phyloP scores from a whole-genome alignment of 2,888 invertebrate genomes.

The Operophtera brumata region DNA sequence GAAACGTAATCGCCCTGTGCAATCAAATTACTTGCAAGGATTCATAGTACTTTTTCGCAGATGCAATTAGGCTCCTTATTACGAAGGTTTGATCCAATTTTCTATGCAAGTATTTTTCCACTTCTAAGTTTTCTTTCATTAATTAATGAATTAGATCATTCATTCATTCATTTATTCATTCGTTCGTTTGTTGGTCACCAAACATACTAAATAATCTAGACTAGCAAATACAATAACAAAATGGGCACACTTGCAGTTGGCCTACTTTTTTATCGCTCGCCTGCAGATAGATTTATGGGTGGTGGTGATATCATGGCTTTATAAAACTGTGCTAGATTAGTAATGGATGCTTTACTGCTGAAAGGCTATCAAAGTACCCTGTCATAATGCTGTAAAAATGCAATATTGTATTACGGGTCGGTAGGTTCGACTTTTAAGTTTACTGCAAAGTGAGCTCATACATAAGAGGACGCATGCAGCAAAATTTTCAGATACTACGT shows the following conservation, averaged over 20 bases:
- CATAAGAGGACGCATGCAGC: not conserved
- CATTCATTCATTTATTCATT: too few species aligned
- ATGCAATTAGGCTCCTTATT: too few species aligned
- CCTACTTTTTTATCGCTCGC: slow-evolving; percentile 31
- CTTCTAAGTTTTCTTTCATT: too few species aligned
- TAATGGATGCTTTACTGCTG: slow-evolving; percentile 51
- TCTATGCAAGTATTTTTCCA: too few species aligned
- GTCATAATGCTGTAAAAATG: slow-evolving; percentile 31
- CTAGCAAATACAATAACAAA: slow-evolving; percentile 12
- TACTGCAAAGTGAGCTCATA: slow-evolving; percentile 13
- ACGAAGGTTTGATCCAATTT: too few species aligned
- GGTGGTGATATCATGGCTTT: slow-evolving; percentile 49
- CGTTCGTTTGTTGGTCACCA: too few species aligned
- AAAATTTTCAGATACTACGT: too few species aligned
- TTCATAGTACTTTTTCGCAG: too few species aligned
- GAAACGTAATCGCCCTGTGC: too few species aligned
- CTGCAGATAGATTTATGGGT: slow-evolving; percentile 28
- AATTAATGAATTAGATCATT: too few species aligned
- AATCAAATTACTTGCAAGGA: too few species aligned
- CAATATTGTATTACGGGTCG: slow-evolving; percentile 12
- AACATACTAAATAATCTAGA: slow-evolving; percentile 19
- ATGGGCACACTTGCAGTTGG: slow-evolving; percentile 20
- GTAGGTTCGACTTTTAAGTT: slow-evolving; percentile 3
- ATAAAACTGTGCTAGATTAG: slow-evolving; percentile 55
- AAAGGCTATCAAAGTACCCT: slow-evolving; percentile 50